phyloP scores from a whole-genome alignment of 2,888 invertebrate species.

The Bellardia bayeri region DNA sequence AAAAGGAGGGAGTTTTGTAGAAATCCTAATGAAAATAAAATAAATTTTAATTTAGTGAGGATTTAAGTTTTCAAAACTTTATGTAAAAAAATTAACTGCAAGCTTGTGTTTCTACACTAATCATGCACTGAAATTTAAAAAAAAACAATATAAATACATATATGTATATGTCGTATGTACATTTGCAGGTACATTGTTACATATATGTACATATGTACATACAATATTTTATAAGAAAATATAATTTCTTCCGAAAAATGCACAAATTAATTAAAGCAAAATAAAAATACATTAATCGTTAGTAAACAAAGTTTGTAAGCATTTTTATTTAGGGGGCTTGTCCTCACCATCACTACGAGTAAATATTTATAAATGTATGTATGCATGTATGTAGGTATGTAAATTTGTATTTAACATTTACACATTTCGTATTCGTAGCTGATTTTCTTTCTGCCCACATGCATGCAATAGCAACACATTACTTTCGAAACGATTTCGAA shows the following conservation, averaged over 20 bases:
- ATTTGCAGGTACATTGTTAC: too few relatives aligned
- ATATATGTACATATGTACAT: not conserved
- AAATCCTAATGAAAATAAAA: too few relatives aligned
- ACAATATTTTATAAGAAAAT: not conserved
- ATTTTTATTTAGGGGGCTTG: slow-evolving; percentile 60
- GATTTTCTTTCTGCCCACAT: slow-evolving; percentile 1
- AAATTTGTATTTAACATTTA: not conserved
- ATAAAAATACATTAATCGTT: slow-evolving; percentile 45
- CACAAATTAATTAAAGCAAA: slow-evolving; percentile 54
- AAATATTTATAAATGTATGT: not conserved
- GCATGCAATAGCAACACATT: not conserved
- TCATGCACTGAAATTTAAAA: too few relatives aligned
- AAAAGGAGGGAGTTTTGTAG: too few relatives aligned
- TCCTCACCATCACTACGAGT: slow-evolving; percentile 10
- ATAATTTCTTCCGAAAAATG: slow-evolving; percentile 25
- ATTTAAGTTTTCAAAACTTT: too few relatives aligned
- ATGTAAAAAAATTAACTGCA: too few relatives aligned
- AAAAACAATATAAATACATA: too few relatives aligned
- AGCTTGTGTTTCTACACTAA: too few relatives aligned
- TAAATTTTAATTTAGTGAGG: too few relatives aligned
- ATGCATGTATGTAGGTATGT: too few relatives aligned
- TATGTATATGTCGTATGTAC: too few relatives aligned
- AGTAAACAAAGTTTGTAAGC: slow-evolving; percentile 32
- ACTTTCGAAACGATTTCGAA: slow-evolving; percentile 5
- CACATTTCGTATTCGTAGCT: not conserved